Evolutionary conservation across 2,797 vertebrate genomes (phyloP), one percentile per base, ranked within the genome.

Genomic region (Thamnophis elegans): DNA sequence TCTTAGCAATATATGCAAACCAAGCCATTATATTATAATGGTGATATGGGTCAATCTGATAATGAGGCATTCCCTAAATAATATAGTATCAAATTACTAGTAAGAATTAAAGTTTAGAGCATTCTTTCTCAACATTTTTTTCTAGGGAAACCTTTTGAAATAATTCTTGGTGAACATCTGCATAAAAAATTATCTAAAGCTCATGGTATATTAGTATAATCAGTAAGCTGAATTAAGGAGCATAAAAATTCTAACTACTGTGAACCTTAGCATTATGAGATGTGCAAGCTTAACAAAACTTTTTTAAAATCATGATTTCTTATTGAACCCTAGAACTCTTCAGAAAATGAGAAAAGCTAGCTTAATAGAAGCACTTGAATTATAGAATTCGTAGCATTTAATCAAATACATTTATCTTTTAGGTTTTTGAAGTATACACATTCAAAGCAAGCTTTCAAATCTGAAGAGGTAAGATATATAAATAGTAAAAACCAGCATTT

Each of bases 361-460:
- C 22, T 54, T 55, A 36, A 28, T 32, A 5, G 55, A 16, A 59
- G 14, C 2, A 53, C 25, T 62, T 12, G 32, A 59, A 82, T 88
- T 36, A n/a, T n/a, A 58, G 16, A 53, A 13, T 11, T 42, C 14
- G 91, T 95, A 13, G 51, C 86, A 1, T 60, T 28, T 36, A 90
- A 73, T 59, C 85, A 13, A 94, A 94, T 89, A 36, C 32, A 2
- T 94, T 97, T 97, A 85, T 91, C 14, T 96, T 94, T 22, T 93
- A 99, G 99, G 96, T 99, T 99, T 98, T 97, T 99, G 97, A 99
- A 99, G 96, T 99, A 99, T 94, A 98, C 99, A 55, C 99, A 99
- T 95, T 97, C 99, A 88, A 99, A 99, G 94, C 99, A 99, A 97
- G 99, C 99, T 95, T 99, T 99, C 97, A 99, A 98, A 96, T 99